Conservation (phyloP, 2,797 vertebrate genomes). For the Eurystomus glaucurus region DNA sequence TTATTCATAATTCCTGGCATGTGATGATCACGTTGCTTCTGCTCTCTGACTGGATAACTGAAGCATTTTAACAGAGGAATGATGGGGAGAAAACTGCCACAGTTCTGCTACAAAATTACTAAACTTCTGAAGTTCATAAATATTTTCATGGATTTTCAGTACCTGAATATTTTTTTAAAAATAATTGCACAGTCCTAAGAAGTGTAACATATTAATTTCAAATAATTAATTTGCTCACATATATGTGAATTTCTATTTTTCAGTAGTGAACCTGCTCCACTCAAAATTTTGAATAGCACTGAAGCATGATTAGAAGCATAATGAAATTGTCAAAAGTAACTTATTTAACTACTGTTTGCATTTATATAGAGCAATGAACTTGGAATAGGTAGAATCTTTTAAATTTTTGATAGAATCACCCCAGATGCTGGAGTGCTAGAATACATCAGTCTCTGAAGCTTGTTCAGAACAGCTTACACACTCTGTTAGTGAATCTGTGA, state of each 20-base stretch:
- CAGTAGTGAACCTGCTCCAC: not conserved
- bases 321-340: slow-evolving; percentile 31
- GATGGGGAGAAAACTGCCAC: not conserved
- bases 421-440: not conserved
- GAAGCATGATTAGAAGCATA: not conserved
- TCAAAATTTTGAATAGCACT: not conserved
- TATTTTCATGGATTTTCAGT: not conserved
- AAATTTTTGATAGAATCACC: not conserved
- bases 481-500: not conserved
- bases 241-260: not conserved
- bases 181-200: not conserved
- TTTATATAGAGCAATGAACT: not conserved
- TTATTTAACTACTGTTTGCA: slow-evolving; percentile 23
- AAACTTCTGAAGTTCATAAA: not conserved
- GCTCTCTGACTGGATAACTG: not conserved
- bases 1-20: not conserved
- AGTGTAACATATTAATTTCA: not conserved
- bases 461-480: not conserved
- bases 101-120: not conserved
- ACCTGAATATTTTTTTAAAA: not conserved
- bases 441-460: not conserved
- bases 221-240: not conserved
- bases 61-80: not conserved
- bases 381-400: not conserved
- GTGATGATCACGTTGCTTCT: not conserved